Conservation (phyloP, 2,113 vertebrate genomes). For the Fulica atra region DNA sequence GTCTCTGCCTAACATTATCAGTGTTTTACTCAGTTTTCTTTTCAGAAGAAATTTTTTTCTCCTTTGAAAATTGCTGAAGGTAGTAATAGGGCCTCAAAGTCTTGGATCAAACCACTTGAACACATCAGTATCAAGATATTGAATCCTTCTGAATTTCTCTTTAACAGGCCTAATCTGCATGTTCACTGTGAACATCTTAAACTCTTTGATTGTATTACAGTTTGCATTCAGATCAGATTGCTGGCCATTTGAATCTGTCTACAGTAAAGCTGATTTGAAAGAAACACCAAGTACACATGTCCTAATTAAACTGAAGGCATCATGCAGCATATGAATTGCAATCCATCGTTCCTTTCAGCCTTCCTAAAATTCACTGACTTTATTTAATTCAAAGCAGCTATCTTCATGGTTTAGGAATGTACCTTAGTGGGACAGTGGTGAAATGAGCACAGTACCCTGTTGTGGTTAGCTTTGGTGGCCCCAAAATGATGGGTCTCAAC, state of each 20-base stretch:
- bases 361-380: neutral
- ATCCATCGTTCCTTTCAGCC: neutral
- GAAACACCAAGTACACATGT: slow-evolving; percentile 17
- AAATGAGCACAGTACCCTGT: neutral
- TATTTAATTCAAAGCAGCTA: neutral
- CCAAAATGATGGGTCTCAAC: neutral
- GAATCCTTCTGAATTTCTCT: neutral
- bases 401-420: neutral
- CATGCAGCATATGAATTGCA: neutral
- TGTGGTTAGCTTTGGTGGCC: neutral
- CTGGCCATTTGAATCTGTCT: neutral
- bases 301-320: slow-evolving; percentile 7
- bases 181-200: neutral
- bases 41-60: neutral
- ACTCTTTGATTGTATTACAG: neutral
- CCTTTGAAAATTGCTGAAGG: neutral
- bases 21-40: neutral
- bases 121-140: neutral
- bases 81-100: neutral
- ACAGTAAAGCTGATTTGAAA: slow-evolving; percentile 10
- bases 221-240: slow-evolving; percentile 12
- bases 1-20: neutral
- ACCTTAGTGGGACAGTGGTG: neutral
- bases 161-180: neutral
- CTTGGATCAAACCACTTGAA: neutral